Evolutionary conservation across 2,113 vertebrate genomes (phyloP).

Genomic region (Cottus gobio): DNA sequence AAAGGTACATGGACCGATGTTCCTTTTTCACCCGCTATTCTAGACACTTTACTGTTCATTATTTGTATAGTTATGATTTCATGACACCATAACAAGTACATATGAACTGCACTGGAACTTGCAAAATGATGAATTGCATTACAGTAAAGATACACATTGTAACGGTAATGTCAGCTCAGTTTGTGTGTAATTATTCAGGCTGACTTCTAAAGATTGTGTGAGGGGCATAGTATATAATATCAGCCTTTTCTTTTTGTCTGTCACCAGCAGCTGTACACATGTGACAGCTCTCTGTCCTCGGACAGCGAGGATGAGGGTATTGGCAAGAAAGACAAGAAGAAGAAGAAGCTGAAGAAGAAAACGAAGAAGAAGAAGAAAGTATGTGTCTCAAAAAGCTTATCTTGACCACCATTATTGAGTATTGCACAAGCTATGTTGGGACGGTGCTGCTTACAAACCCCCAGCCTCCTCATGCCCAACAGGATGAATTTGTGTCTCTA

Average conservation of each 20-base stretch:
- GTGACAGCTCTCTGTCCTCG: constrained; percentile 59
- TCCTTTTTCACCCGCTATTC: not conserved
- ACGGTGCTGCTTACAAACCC: not conserved
- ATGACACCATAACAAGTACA: not conserved
- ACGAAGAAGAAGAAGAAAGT: constrained; percentile 73
- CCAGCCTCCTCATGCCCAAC: not conserved
- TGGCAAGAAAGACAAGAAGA: constrained; percentile 56
- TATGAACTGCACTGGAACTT: not conserved
- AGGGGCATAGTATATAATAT: not conserved
- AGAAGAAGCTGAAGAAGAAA: constrained; percentile 61
- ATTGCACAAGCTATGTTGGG: too few species aligned
- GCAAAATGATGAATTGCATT: not conserved
- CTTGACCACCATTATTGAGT: not conserved
- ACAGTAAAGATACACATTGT: not conserved
- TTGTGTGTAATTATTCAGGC: not conserved
- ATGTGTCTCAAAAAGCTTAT: constrained; percentile 14
- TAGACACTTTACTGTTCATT: not conserved
- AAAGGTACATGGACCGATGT: not conserved
- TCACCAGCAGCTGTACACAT: constrained; percentile 42
- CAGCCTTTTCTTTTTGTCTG: not conserved
- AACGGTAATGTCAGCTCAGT: not conserved
- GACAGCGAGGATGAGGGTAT: constrained; percentile 70
- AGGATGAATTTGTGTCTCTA: not conserved
- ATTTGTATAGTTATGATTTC: not conserved
- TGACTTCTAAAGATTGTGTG: not conserved